These are phyloP conservation scores for Zhuqinia jingwanae DNA, from an alignment of 2,888 invertebrate genomes.

Conservation along the genomic window DNA sequence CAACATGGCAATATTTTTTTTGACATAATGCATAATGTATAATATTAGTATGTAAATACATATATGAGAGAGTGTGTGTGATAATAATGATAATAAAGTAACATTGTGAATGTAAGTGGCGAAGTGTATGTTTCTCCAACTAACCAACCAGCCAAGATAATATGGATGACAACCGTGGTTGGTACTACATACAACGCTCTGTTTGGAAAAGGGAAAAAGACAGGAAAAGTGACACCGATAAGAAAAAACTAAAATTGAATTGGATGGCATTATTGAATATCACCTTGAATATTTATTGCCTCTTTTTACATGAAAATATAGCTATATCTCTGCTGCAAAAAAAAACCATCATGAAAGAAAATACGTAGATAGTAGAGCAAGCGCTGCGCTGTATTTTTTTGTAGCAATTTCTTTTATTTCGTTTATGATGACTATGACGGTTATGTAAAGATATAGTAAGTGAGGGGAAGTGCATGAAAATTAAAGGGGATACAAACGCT, in stretches of 20 bases:
- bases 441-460: no score
- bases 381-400: no score
- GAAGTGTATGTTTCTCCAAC: no score
- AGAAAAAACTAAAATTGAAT: not conserved
- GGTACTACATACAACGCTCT: not conserved
- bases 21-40: conserved; percentile 11
- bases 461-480: no score
- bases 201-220: conserved; percentile 24
- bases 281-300: conserved; percentile 20
- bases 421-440: not conserved
- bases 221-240: not conserved
- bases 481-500: no score
- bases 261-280: not conserved
- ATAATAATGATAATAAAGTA: no score
- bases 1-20: not conserved
- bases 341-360: not conserved
- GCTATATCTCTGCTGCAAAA: not conserved
- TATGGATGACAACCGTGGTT: not conserved
- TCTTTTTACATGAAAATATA: not conserved
- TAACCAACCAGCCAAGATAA: no score
- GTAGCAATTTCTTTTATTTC: no score
- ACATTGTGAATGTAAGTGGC: no score
- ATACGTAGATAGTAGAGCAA: no score
- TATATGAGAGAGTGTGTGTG: no score
- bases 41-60: not conserved